Evolutionary conservation across 1,140 invertebrate genomes (phyloP), one percentile per base, ranked within the genome.

Genomic region (Panagrolaimus sp.): DNA sequence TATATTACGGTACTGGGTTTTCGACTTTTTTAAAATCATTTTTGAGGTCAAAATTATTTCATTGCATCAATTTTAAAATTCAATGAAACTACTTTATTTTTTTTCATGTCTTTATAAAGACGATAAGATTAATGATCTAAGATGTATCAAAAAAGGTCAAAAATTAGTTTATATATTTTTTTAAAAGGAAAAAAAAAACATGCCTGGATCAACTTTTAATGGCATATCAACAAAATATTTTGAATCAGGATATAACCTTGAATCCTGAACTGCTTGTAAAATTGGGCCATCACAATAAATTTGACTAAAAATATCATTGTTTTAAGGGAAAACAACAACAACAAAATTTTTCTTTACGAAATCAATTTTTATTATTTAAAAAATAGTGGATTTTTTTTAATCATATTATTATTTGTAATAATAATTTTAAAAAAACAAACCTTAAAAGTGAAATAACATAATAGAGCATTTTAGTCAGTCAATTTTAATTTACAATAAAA

Each of bases 141-240:
- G 16, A n/a, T n/a, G n/a, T n/a, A n/a, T n/a, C n/a, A n/a, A n/a
- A 13, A 57, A 57, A 57, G 1, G 20, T 53, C 14, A 53, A 1
- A 23, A 16, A 57, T 38, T 38, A 63, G 71, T 77, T 68, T 73
- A 61, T 46, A 25, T 62, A 13, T 76, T 63, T 13, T 63, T 68
- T 9, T 45, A 57, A 7, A 65, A 53, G 1, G 2, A n/a, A 7
- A 65, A 53, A 11, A 23, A n/a, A n/a, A 42, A 47, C 70, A 63
- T 71, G 80, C 79, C 73, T 69, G 79, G 79, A 67, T 82, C 80
- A 42, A 63, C 78, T 73, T 88, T 87, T 78, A 91, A 86, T 76
- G 89, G 90, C 87, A 92, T 89, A 79, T 93, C 92, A 14, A 94
- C 91, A 82, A 92, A 93, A 0, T 90, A 89, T 85, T 94, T 94